Conservation (phyloP, 1,140 invertebrate genomes). For the Globodera rostochiensis region DNA sequence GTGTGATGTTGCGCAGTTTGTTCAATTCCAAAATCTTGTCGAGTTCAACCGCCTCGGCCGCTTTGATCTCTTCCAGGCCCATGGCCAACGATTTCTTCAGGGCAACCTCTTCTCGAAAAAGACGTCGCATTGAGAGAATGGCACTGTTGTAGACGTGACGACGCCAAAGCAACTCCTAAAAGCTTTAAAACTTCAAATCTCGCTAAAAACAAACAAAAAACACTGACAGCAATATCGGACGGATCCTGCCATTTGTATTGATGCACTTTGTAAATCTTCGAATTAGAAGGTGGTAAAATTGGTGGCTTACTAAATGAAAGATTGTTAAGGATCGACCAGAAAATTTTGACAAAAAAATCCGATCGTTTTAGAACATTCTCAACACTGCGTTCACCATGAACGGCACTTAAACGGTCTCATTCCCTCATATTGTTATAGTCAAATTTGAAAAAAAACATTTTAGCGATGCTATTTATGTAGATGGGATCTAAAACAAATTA, state of each 20-base stretch:
- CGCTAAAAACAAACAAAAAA: not conserved
- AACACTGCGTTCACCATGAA: not conserved
- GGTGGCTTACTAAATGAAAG: slow-evolving; percentile 47
- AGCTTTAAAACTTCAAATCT: not conserved
- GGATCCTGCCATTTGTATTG: slow-evolving; percentile 45
- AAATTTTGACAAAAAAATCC: not conserved
- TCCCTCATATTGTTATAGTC: too few species aligned
- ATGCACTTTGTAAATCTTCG: slow-evolving; percentile 33
- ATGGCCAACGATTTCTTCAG: slow-evolving; percentile 34
- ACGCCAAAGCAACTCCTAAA: slow-evolving; percentile 52
- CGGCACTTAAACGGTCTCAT: not conserved
- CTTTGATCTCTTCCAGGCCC: slow-evolving; percentile 38
- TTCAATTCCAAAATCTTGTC: slow-evolving; percentile 41
- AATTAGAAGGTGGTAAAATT: slow-evolving; percentile 47
- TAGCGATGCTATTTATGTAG: too few species aligned
- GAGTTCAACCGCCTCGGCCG: slow-evolving; percentile 46
- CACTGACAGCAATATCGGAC: slow-evolving; percentile 33
- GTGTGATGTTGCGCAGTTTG: slow-evolving; percentile 42
- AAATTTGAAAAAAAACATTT: not conserved
- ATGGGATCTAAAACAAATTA: too few species aligned
- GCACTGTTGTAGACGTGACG: slow-evolving; percentile 57
- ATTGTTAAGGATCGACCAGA: not conserved
- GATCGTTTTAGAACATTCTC: not conserved
- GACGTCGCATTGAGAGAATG: slow-evolving; percentile 44
- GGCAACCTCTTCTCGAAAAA: slow-evolving; percentile 45